A percentile compares a stretch with the other conserved stretches of the same genome.
Evolutionary conservation across 2,113 vertebrate genomes (phyloP).

Genomic region (Rhabdornis inornatus): DNA sequence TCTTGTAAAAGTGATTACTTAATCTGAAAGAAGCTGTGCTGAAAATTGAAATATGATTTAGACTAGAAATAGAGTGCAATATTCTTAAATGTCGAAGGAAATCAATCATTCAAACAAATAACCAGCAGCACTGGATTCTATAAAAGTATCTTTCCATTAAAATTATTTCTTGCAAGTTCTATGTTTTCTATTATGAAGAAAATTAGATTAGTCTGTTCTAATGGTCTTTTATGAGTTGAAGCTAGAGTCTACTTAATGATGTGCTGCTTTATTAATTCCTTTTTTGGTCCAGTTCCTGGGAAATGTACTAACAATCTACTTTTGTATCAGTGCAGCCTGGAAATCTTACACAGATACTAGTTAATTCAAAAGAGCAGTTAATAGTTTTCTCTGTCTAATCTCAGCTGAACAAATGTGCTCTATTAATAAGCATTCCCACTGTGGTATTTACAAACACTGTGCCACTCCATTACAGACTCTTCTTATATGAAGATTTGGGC

Average conservation of each 20-base stretch:
- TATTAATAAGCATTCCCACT: background rate
- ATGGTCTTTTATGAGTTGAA: background rate
- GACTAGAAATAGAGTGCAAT: background rate
- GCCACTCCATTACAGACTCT: background rate
- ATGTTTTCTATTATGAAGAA: background rate
- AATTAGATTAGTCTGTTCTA: background rate
- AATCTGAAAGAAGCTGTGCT: background rate
- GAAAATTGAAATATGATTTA: background rate
- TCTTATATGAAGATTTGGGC: background rate
- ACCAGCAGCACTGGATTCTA: background rate
- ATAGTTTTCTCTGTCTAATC: background rate
- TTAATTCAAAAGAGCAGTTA: background rate
- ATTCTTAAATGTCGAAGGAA: background rate
- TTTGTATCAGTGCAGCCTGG: background rate
- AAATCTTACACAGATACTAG: background rate
- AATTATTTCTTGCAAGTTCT: background rate
- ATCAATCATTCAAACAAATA: background rate
- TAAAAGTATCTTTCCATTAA: background rate
- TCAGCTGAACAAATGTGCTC: background rate
- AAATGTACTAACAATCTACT: background rate
- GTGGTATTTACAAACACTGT: background rate
- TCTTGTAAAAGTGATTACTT: background rate
- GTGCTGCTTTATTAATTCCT: constrained; percentile 6
- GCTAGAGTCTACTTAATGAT: background rate
- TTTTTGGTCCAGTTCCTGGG: background rate